Conservation (phyloP, 2,797 vertebrate genomes). For the Avahi laniger region DNA sequence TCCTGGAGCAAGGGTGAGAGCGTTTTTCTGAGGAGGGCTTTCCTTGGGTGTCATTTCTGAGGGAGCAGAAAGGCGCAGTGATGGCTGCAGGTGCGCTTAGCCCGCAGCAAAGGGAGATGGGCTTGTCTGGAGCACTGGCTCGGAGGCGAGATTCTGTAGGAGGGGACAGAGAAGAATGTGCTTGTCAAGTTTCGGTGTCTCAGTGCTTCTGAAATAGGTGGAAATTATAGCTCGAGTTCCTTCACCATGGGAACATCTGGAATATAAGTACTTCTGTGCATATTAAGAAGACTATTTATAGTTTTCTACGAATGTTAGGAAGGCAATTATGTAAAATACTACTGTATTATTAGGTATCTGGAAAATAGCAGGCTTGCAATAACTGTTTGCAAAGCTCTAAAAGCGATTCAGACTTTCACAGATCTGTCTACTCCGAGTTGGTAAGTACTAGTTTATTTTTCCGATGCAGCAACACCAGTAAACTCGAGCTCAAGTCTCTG, state of each 20-base stretch:
- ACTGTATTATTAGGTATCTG: constrained; percentile 59
- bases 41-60: constrained; percentile 65
- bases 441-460: not conserved
- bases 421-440: not conserved
- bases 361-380: constrained; percentile 54
- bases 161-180: not conserved
- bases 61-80: not conserved
- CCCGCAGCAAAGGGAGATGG: not conserved
- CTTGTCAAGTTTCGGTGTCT: not conserved
- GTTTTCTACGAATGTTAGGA: constrained; percentile 40
- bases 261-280: constrained; percentile 47
- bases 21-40: constrained; percentile 74
- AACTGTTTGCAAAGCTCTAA: constrained; percentile 41
- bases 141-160: constrained; percentile 44
- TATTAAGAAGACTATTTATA: constrained; percentile 71
- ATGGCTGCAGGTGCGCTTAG: not conserved
- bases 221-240: constrained; percentile 53
- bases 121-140: constrained; percentile 21
- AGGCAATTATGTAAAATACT: constrained; percentile 57
- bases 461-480: not conserved
- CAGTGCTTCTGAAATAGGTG: constrained; percentile 50
- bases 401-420: not conserved
- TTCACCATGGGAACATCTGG: constrained; percentile 66
- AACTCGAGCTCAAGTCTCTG: not conserved
- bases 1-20: constrained; percentile 74